A percentile compares a stretch with the other conserved stretches of the same genome.
Conservation (phyloP, 2,113 vertebrate genomes). For the Martes martes region DNA sequence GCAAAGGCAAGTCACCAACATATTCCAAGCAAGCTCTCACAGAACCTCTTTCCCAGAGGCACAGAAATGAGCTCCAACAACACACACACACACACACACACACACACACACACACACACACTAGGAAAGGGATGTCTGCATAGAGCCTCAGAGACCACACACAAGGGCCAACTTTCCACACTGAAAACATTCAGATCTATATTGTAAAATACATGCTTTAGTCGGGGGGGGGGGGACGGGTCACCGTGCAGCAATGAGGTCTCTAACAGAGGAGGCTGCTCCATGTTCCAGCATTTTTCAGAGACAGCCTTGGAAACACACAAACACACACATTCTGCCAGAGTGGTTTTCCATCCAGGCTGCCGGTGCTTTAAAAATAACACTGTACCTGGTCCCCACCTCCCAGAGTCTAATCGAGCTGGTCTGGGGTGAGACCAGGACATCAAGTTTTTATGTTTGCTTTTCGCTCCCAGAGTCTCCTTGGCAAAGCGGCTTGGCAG, state of each 20-base stretch:
- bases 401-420: not conserved
- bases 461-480: not conserved
- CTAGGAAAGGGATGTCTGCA: not conserved
- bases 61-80: not conserved
- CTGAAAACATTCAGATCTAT: not conserved
- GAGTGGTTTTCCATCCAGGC: not conserved
- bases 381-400: accelerated
- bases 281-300: not conserved
- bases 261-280: not conserved
- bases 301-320: accelerated
- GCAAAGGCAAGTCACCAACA: not conserved
- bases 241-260: accelerated
- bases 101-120: too few relatives aligned
- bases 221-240: too few relatives aligned
- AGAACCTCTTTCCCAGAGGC: not conserved
- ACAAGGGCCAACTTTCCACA: not conserved
- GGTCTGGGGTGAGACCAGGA: too few relatives aligned
- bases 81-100: too few relatives aligned
- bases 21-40: not conserved
- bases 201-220: not conserved
- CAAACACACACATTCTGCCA: accelerated
- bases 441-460: not conserved
- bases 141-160: not conserved
- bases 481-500: not conserved
- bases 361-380: not conserved